A percentile compares a stretch with the other conserved stretches of the same genome.
phyloP scores from a whole-genome alignment of 2,888 invertebrate species.

The Smittia sp. region DNA sequence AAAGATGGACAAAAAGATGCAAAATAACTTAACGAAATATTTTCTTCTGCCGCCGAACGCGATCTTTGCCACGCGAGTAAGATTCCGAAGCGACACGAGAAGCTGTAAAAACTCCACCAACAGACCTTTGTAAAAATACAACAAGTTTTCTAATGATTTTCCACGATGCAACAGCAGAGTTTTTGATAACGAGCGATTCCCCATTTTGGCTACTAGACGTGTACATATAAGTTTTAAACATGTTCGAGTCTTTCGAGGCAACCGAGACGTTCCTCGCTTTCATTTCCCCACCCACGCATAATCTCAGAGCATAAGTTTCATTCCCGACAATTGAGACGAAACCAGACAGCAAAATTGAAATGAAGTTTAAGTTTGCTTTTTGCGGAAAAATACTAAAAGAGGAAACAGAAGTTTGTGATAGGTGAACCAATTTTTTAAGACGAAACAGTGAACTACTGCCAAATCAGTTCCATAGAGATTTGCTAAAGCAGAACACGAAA shows the following conservation, averaged over 20 bases:
- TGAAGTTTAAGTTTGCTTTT: background rate
- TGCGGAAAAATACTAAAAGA: background rate
- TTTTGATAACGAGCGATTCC: background rate
- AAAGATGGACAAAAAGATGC: conserved; percentile 16
- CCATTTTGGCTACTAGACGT: background rate
- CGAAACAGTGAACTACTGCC: background rate
- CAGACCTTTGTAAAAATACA: conserved; percentile 10
- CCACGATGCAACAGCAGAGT: background rate
- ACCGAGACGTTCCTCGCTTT: background rate
- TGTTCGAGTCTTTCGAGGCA: background rate
- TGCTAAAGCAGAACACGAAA: background rate
- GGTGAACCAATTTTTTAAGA: background rate
- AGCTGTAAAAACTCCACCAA: background rate
- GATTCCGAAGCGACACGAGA: background rate
- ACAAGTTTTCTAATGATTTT: background rate
- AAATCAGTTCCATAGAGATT: conserved; percentile 7
- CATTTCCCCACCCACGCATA: background rate
- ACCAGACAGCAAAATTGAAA: background rate
- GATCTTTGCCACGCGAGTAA: background rate
- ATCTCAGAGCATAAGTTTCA: background rate
- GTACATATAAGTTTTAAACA: conserved; percentile 4
- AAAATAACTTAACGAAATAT: background rate
- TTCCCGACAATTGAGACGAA: background rate
- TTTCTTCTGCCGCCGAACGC: background rate
- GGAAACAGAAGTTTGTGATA: background rate